phyloP scores from a whole-genome alignment of 2,113 vertebrate genomes.

The Poeciliopsis occidentalis region DNA sequence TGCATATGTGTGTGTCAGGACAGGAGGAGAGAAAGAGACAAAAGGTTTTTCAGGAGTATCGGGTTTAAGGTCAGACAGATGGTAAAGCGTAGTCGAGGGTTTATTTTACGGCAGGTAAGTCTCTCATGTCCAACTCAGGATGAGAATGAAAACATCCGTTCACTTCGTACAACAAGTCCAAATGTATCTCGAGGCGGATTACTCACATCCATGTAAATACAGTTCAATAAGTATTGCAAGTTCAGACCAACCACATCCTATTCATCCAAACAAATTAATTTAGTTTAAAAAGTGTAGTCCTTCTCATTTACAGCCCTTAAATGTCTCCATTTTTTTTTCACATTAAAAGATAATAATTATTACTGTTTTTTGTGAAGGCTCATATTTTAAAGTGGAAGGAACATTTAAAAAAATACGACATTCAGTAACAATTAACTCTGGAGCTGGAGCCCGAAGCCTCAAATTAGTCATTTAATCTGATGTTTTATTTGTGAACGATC shows the following conservation, averaged over 20 bases:
- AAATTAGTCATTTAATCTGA: too few species aligned
- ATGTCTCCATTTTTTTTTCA: not conserved
- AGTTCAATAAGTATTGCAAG: not conserved
- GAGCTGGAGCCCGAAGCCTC: too few species aligned
- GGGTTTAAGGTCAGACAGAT: conserved; percentile 67
- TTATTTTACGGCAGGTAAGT: conserved; percentile 24
- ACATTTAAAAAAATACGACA: not conserved
- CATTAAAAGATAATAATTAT: not conserved
- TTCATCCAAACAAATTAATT: not conserved
- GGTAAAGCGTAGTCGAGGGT: conserved; percentile 45
- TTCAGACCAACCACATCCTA: not conserved
- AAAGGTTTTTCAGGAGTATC: conserved; percentile 54
- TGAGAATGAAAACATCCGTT: not conserved
- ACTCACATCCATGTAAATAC: not conserved
- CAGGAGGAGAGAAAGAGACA: conserved; percentile 36
- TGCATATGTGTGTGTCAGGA: conserved; percentile 25
- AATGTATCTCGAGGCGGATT: not conserved
- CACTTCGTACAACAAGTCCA: not conserved
- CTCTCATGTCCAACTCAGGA: conserved; percentile 48
- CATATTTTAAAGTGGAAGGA: too few species aligned
- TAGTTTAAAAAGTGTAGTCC: not conserved
- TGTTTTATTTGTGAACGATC: not conserved
- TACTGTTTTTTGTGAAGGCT: too few species aligned
- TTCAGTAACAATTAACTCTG: too few species aligned
- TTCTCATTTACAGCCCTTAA: not conserved